phyloP scores from a whole-genome alignment of 2,113 vertebrate species.

The Zosterops borbonicus region DNA sequence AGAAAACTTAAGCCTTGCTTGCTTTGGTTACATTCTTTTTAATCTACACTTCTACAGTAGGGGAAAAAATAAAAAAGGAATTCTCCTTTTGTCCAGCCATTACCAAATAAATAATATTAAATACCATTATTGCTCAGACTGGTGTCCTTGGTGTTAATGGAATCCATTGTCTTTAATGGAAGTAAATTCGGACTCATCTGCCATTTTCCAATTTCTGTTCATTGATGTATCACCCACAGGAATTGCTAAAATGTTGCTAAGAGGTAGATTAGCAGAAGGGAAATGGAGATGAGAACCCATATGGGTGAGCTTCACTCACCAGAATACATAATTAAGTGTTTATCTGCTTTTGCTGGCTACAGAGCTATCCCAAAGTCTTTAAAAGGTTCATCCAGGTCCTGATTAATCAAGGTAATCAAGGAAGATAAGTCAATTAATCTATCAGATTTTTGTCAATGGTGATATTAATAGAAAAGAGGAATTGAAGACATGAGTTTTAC shows the following conservation, averaged over 20 bases:
- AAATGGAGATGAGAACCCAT: slow-evolving; percentile 58
- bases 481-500: not conserved
- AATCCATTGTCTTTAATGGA: slow-evolving; percentile 6
- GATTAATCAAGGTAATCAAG: slow-evolving; percentile 17
- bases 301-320: slow-evolving; percentile 52
- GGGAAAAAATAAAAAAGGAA: not conserved
- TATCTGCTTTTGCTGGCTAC: slow-evolving; percentile 2
- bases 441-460: not conserved
- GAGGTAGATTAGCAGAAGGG: slow-evolving; percentile 54
- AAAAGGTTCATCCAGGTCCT: not conserved
- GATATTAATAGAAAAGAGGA: not conserved
- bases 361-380: not conserved
- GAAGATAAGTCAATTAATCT: not conserved
- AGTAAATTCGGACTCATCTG: not conserved
- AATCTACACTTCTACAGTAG: not conserved
- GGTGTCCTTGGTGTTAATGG: not conserved
- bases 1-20: not conserved
- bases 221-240: slow-evolving; percentile 32
- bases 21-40: not conserved
- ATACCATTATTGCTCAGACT: not conserved
- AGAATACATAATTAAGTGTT: slow-evolving; percentile 42
- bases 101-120: not conserved
- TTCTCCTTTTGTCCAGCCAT: not conserved
- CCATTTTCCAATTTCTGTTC: slow-evolving; percentile 9
- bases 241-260: slow-evolving; percentile 53